Evolutionary conservation across 1,140 invertebrate species (phyloP).

Genomic region (Cydia strobilella): DNA sequence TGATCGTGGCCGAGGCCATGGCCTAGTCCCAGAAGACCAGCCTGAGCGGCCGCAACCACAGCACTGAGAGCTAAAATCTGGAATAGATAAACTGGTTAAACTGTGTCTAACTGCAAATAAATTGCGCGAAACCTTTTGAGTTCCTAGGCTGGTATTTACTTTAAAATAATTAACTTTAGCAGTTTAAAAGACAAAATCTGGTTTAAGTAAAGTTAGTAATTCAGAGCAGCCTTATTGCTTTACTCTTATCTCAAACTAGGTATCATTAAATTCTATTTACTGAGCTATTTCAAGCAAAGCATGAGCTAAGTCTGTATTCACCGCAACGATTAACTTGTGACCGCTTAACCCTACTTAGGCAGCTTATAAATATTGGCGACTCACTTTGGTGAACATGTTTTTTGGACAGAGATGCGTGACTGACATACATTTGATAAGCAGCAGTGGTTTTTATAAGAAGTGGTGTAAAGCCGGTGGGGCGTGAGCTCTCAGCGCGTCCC

Average conservation of each 20-base stretch:
- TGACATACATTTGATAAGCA: constrained; percentile 66
- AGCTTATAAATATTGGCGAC: constrained; percentile 38
- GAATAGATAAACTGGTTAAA: constrained; percentile 37
- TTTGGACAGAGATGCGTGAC: constrained; percentile 61
- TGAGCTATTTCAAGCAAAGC: constrained; percentile 3
- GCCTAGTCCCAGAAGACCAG: constrained; percentile 53
- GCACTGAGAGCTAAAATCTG: constrained; percentile 69
- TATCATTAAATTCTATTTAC: constrained; percentile 30
- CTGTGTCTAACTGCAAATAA: background rate
- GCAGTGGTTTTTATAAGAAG: constrained; percentile 75
- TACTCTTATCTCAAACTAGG: constrained; percentile 16
- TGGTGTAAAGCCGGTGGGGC: constrained; percentile 62
- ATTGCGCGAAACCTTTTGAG: background rate
- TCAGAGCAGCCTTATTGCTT: constrained; percentile 6
- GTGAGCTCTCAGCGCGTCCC: constrained; percentile 49
- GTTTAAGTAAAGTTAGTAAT: constrained; percentile 15
- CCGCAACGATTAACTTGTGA: constrained; percentile 15
- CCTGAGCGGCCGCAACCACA: constrained; percentile 60
- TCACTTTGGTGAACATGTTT: constrained; percentile 75
- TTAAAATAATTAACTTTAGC: constrained; percentile 1
- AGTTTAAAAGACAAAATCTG: constrained; percentile 22
- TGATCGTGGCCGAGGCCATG: constrained; percentile 46
- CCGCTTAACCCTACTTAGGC: constrained; percentile 37
- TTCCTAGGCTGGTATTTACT: background rate
- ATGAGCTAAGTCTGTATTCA: constrained; percentile 2